These are phyloP conservation scores for Clavelina lepadiformis DNA, from an alignment of 23 tunicate genomes.

Conservation along the genomic window DNA sequence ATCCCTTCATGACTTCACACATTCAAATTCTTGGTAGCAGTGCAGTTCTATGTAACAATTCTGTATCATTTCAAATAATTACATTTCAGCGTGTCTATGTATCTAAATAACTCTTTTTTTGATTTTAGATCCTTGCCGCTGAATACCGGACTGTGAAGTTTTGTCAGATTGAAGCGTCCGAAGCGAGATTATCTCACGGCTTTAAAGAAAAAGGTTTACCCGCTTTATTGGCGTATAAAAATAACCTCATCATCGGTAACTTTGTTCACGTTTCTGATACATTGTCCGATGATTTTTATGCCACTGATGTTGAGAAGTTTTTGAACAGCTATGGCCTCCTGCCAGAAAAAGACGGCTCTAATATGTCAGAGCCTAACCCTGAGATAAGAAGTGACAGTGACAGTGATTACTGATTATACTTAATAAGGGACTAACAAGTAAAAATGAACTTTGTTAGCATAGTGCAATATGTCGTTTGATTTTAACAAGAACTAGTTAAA, in stretches of 20 bases:
- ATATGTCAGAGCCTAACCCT: not conserved
- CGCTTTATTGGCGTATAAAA: constrained; percentile 79
- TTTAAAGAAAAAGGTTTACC: constrained; percentile 72
- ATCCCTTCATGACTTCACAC: no score
- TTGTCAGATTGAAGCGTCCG: constrained; percentile 62
- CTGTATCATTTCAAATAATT: no score
- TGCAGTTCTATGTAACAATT: no score
- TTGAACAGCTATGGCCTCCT: constrained; percentile 61
- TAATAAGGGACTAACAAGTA: no score
- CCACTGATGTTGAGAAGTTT: constrained; percentile 57
- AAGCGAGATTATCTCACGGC: constrained; percentile 53
- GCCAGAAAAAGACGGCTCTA: constrained; percentile 24
- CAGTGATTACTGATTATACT: constrained; percentile 1
- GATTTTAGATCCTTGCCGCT: constrained; percentile 41
- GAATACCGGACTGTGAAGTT: constrained; percentile 70
- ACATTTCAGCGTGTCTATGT: no score
- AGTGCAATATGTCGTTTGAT: no score
- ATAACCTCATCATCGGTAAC: constrained; percentile 58
- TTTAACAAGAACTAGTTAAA: no score
- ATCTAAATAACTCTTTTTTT: no score
- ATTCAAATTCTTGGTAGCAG: no score
- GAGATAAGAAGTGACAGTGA: constrained; percentile 4
- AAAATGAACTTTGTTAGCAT: no score
- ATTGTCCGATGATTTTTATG: constrained; percentile 83
- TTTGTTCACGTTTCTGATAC: constrained; percentile 63